Base-by-base conservation (phyloP, 1,140 invertebrate genomes). In the Lordiphosa stackelbergi region DNA sequence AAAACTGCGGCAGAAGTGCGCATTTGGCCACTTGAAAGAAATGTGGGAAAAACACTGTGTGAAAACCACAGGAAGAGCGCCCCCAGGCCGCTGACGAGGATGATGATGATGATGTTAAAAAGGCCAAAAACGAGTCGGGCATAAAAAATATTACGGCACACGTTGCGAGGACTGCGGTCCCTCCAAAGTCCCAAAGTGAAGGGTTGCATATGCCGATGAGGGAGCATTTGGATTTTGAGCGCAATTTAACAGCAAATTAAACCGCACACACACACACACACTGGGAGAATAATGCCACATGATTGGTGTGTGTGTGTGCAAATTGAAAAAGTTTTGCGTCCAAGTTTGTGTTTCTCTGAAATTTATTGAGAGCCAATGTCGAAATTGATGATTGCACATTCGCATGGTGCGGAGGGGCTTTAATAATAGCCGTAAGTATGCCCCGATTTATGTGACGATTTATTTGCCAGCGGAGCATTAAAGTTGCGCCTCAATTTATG, bases 171-270 rank as follows among this genome's bases (percentile, higher is more conserved):
- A 36, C 11, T 24, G 36, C n/a, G 55, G 24, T 34, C 35, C 13
- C 43, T 46, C 7, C 10, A 46, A 35, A 22, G 47, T 24, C 47
- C 48, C 16, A 12, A 41, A 37, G 22, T 19, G 42, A 35, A 9
- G 46, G 35, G 47, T 38, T 64, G 36, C 64, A 66, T 41, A 47
- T 64, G 61, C 47, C 59, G 38, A 38, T 22, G 19, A 13, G 13
- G 34, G n/a, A n/a, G 64, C 58, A 57, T 72, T 73, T 72, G 68
- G 60, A 65, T 75, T 81, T 83, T 56, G 53, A 61, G 77, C 72
- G 69, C 72, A 83, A 83, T 83, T 83, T 83, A 83, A 68, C 77
- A 83, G 77, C 60, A 83, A 83, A 83, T 83, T 83, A 83, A 83
- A 83, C 57, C 64, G 56, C 69, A 65, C 41, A 58, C 68, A 46